phyloP scores from a whole-genome alignment of 2,888 invertebrate species.

The Archaeoteleia sp. region DNA sequence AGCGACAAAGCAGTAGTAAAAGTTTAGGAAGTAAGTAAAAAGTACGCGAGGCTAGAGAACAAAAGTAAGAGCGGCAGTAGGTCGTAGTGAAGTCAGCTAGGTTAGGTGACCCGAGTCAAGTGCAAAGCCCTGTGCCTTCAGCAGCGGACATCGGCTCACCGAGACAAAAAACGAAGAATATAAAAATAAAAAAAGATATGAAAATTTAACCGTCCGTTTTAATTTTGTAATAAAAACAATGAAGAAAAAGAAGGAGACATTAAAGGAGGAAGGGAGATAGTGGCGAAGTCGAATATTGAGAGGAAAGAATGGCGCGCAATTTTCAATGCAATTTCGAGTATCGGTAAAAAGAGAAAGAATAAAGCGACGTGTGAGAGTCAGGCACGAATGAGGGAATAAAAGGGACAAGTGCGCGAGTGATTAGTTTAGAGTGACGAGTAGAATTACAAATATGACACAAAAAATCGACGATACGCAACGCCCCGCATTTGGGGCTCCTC shows the following conservation, averaged over 20 bases:
- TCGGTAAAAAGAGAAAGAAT: constrained; percentile 36
- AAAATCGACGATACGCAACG: constrained; percentile 21
- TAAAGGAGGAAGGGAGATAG: constrained; percentile 26
- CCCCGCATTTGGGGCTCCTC: constrained; percentile 14
- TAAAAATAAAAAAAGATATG: constrained; percentile 58
- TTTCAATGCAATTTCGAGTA: too few relatives aligned
- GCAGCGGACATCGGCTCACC: constrained; percentile 75
- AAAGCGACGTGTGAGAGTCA: constrained; percentile 48
- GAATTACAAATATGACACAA: constrained; percentile 21
- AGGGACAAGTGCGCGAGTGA: constrained; percentile 30
- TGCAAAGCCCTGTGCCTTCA: constrained; percentile 75
- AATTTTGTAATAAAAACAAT: constrained; percentile 70
- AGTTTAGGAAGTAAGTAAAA: constrained; percentile 54
- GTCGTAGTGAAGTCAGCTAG: constrained; percentile 59
- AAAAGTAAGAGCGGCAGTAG: constrained; percentile 52
- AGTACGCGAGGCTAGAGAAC: constrained; percentile 62
- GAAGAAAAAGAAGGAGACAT: constrained; percentile 46
- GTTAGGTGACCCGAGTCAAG: constrained; percentile 56
- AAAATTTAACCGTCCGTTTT: constrained; percentile 74
- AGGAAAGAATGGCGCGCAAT: too few relatives aligned
- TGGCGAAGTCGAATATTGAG: constrained; percentile 23
- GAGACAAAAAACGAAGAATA: constrained; percentile 64
- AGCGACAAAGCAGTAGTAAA: constrained; percentile 44
- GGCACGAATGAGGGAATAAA: constrained; percentile 34
- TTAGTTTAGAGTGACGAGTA: constrained; percentile 30